Percentiles rank a stretch among this genome's conserved stretches.
These are phyloP conservation scores for Actinostola sp. DNA, from an alignment of 92 coral and sea anemone species.

Conservation along the genomic window DNA sequence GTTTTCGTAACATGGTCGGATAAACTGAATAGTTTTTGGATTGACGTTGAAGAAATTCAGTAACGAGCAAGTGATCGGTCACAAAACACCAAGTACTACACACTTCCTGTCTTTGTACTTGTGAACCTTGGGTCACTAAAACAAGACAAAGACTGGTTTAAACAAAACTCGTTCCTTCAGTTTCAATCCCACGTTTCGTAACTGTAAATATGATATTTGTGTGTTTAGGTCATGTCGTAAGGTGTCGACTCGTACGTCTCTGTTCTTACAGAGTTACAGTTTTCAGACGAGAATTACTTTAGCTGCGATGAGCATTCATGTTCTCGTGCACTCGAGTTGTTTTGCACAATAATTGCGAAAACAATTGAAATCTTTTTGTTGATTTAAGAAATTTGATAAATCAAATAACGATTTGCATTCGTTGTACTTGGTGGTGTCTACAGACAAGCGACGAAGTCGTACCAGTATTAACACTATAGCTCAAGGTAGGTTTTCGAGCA, in stretches of 20 bases:
- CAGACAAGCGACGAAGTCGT: background rate
- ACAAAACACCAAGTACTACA: background rate
- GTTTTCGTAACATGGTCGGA: slow-evolving; percentile 1
- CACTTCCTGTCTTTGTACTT: slow-evolving; percentile 6
- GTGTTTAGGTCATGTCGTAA: background rate
- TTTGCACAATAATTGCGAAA: slow-evolving; percentile 17
- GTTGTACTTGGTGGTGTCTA: background rate
- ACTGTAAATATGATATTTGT: background rate
- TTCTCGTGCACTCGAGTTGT: background rate
- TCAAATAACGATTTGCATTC: slow-evolving; percentile 9
- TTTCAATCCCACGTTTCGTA: background rate
- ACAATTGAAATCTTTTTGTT: slow-evolving; percentile 19
- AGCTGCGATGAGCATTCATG: no score
- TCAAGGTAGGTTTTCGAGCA: background rate
- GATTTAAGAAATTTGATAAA: slow-evolving; percentile 17
- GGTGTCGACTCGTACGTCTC: background rate
- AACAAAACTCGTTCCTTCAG: background rate
- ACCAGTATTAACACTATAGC: background rate
- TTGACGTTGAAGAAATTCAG: slow-evolving; percentile 4
- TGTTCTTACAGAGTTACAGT: background rate
- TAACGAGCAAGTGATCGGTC: slow-evolving; percentile 2
- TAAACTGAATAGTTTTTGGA: background rate
- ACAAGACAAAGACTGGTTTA: background rate
- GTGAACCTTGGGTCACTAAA: slow-evolving; percentile 3
- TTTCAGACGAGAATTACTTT: no score